Evolutionary conservation across 2,113 vertebrate genomes (phyloP), one percentile per base, ranked within the genome.

Genomic region (Aythya baeri): DNA sequence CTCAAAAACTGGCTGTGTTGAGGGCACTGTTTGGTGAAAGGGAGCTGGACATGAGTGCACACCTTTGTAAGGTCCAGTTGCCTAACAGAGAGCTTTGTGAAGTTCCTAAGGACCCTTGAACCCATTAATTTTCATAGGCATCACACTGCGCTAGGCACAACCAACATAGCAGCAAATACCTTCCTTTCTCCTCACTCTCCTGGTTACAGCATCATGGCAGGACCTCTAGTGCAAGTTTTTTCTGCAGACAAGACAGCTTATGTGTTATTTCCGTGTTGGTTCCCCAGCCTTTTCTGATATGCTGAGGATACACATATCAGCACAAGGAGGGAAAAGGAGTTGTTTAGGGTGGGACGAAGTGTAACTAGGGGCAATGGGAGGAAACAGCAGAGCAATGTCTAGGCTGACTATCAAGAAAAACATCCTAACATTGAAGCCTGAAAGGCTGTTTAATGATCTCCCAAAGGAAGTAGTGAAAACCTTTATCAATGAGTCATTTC

Each of bases 401-500:
- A 81, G 79, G 83, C 94, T 94, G 89, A 78, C 83, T 86, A 90
- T 96, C 91, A 95, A 86, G 87, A 86, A 95, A 96, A 96, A 96
- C 91, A 96, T 96, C 93, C 79, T 44, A 67, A 68, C 57, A 17
- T 1, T 83, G 85, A 52, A 88, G 72, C 61, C 38, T 1, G 0
- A 79, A 83, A 72, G 75, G 46, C 67, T 67, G 52, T 83, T 73
- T 50, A 81, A 74, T 61, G 74, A 71, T 80, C 55, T 86, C 88
- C 43, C 68, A 86, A 78, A 93, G 93, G 89, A 90, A 88, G 50
- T 31, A 83, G 67, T 29, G 70, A 41, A 76, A 94, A 80, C 82
- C 85, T 94, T 94, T 96, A 97, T 96, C 94, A 94, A n/a, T 94
- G 95, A 96, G 83, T 93, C 89, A 96, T 88, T 95, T 84, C 86